A percentile compares a stretch with the other conserved stretches of the same genome.
Evolutionary conservation across 2,113 vertebrate genomes (phyloP).

Genomic region (Jacana jacana): DNA sequence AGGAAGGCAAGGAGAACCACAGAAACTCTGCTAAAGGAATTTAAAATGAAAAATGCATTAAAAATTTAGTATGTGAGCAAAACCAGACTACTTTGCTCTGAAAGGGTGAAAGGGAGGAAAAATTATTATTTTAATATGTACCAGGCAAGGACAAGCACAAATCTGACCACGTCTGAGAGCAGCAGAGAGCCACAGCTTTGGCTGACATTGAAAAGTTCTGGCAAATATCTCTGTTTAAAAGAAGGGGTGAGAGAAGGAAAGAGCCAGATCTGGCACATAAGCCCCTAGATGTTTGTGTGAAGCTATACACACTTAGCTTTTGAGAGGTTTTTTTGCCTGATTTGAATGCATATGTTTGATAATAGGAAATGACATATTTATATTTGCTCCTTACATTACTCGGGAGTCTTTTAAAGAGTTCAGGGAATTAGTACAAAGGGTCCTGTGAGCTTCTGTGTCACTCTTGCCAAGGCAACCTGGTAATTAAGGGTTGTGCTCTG

Average conservation of each 20-base stretch:
- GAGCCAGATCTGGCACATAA: conserved; percentile 26
- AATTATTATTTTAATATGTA: conserved; percentile 61
- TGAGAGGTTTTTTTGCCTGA: conserved; percentile 1
- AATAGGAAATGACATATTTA: conserved; percentile 33
- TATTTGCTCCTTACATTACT: not conserved
- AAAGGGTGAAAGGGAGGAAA: conserved; percentile 27
- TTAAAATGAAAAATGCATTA: conserved; percentile 61
- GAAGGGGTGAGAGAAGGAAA: conserved; percentile 31
- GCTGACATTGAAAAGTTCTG: conserved; percentile 40
- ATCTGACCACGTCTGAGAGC: conserved; percentile 25
- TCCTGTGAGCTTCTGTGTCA: not conserved
- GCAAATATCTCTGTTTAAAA: conserved; percentile 38
- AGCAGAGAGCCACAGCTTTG: conserved; percentile 26
- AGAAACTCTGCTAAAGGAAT: conserved; percentile 48
- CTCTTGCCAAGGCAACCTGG: not conserved
- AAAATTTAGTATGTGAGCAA: conserved; percentile 58
- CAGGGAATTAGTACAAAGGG: not conserved
- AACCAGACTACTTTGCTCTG: conserved; percentile 31
- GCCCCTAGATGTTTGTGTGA: conserved; percentile 2
- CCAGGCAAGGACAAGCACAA: conserved; percentile 42
- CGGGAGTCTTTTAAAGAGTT: not conserved
- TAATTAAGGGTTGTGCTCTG: not conserved
- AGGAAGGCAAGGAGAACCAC: conserved; percentile 4
- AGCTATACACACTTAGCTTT: conserved; percentile 9
- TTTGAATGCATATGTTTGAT: conserved; percentile 19